A percentile compares a stretch with the other conserved stretches of the same genome.
phyloP scores from a whole-genome alignment of 2,113 vertebrate genomes.

The Elephas maximus region DNA sequence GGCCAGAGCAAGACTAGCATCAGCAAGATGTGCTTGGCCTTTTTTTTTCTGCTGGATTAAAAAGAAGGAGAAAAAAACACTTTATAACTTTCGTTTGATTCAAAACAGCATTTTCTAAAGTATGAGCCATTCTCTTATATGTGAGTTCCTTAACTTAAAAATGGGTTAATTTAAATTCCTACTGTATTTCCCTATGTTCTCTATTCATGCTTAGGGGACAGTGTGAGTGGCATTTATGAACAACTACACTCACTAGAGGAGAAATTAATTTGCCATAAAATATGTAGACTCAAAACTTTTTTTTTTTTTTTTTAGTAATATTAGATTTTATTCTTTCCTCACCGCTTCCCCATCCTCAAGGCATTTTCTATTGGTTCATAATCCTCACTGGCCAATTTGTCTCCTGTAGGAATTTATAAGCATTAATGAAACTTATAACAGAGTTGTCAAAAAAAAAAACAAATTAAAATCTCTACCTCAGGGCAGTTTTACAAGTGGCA shows the following conservation, averaged over 20 bases:
- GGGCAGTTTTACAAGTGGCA: background rate
- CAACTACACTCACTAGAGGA: background rate
- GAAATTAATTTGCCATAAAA: slow-evolving; percentile 71
- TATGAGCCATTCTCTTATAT: background rate
- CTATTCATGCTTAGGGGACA: background rate
- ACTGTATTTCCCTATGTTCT: background rate
- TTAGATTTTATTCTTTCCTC: slow-evolving; percentile 31
- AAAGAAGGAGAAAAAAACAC: background rate
- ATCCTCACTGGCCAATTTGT: slow-evolving; percentile 59
- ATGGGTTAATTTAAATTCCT: slow-evolving; percentile 31
- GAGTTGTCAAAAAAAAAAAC: background rate
- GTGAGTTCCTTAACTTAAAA: slow-evolving; percentile 47
- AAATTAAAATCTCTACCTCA: background rate
- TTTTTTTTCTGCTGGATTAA: background rate
- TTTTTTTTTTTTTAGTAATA: background rate
- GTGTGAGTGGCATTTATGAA: slow-evolving; percentile 51
- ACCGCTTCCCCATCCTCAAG: background rate
- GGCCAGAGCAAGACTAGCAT: background rate
- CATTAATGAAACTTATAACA: background rate
- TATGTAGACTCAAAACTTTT: slow-evolving; percentile 31
- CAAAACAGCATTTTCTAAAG: slow-evolving; percentile 57
- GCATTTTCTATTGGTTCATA: slow-evolving; percentile 63
- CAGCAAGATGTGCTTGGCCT: background rate
- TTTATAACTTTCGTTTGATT: slow-evolving; percentile 49
- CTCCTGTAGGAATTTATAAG: background rate